Evolutionary conservation across 2,113 vertebrate genomes (phyloP).

Genomic region (Oryzias javanicus): DNA sequence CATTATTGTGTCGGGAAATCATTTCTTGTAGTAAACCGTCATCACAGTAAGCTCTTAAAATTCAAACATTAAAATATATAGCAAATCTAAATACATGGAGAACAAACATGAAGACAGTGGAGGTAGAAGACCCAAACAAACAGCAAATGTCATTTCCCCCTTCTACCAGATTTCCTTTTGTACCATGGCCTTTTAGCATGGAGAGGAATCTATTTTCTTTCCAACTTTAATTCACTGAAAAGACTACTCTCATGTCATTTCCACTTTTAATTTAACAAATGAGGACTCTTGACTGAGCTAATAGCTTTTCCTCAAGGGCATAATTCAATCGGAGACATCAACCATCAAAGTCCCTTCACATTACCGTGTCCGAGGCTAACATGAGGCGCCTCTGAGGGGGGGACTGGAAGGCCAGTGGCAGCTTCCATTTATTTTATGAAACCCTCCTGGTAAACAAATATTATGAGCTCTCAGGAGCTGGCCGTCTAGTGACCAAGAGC

Average conservation of each 20-base stretch:
- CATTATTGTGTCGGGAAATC: constrained; percentile 29
- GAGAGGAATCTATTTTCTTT: constrained; percentile 63
- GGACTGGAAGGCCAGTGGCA: constrained; percentile 31
- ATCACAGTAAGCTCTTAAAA: constrained; percentile 14
- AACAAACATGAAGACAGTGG: constrained; percentile 27
- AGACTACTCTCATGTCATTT: constrained; percentile 80
- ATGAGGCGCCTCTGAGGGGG: constrained; percentile 67
- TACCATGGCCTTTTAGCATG: constrained; percentile 39
- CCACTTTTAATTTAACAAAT: constrained; percentile 83
- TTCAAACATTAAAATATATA: constrained; percentile 41
- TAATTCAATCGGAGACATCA: constrained; percentile 81
- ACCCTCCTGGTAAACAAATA: constrained; percentile 69
- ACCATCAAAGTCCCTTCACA: constrained; percentile 78
- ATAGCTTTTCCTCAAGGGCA: constrained; percentile 82
- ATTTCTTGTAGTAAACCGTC: constrained; percentile 17
- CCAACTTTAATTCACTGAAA: constrained; percentile 76
- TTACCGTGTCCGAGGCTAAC: constrained; percentile 65
- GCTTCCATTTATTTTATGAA: constrained; percentile 68
- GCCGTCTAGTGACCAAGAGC: constrained; percentile 43
- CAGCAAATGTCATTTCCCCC: constrained; percentile 28
- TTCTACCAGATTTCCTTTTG: constrained; percentile 38
- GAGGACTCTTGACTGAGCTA: constrained; percentile 78
- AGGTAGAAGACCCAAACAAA: constrained; percentile 48
- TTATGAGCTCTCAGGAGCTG: constrained; percentile 33
- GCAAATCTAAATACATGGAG: constrained; percentile 48